These are phyloP conservation scores for Acipenser transmontanus DNA, from an alignment of 2,797 vertebrate species.

Conservation along the genomic window DNA sequence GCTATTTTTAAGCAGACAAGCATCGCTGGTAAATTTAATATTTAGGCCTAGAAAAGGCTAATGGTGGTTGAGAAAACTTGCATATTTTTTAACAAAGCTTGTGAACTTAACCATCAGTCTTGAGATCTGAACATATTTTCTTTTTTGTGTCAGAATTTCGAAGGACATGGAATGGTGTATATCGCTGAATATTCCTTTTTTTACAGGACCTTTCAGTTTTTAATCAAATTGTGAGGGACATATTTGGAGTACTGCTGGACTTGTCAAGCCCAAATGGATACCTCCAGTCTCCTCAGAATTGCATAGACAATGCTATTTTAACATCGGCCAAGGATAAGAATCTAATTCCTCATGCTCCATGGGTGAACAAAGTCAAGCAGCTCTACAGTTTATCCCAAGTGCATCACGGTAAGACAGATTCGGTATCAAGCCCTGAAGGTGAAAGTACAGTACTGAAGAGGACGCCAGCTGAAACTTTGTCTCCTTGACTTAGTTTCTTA, in stretches of 20 bases:
- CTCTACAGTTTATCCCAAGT: conserved; percentile 19
- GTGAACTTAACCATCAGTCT: no score
- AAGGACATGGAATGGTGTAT: no score
- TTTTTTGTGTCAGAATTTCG: no score
- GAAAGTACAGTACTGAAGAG: neutral
- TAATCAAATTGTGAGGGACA: conserved; percentile 25
- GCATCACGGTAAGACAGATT: conserved; percentile 16
- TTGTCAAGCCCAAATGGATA: neutral
- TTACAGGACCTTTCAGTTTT: conserved; percentile 21
- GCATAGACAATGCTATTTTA: conserved; percentile 24
- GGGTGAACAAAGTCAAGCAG: conserved; percentile 27
- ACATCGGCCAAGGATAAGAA: conserved; percentile 22
- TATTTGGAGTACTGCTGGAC: conserved; percentile 24
- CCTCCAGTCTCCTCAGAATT: conserved; percentile 16
- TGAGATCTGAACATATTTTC: no score
- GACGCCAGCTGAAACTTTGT: no score
- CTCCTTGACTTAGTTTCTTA: no score
- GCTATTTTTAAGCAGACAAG: no score
- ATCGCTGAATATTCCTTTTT: neutral
- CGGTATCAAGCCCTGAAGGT: neutral
- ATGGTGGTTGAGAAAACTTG: neutral
- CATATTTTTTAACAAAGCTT: neutral
- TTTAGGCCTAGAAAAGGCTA: no score
- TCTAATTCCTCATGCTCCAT: conserved; percentile 24
- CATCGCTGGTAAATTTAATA: no score